Conservation (phyloP, 2,113 vertebrate genomes). For the Apodemus sylvaticus region DNA sequence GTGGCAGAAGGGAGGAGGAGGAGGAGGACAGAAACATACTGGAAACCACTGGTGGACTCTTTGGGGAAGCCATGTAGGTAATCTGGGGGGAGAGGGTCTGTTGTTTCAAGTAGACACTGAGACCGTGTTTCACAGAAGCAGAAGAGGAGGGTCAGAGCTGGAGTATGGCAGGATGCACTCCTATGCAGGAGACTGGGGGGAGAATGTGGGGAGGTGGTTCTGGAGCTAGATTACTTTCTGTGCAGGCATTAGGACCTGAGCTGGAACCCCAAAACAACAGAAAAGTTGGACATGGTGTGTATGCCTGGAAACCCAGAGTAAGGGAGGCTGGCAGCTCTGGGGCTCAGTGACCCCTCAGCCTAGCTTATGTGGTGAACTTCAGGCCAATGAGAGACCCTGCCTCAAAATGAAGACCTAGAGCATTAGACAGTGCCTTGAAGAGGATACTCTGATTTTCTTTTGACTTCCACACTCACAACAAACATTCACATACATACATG, state of each 20-base stretch:
- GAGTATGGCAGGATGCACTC: background rate
- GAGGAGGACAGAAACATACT: background rate
- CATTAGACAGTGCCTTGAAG: background rate
- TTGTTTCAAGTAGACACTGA: background rate
- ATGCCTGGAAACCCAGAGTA: background rate
- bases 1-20: background rate
- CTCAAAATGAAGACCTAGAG: background rate
- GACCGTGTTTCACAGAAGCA: background rate
- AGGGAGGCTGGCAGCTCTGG: background rate
- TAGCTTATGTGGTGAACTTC: background rate
- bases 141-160: background rate
- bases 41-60: fast-evolving
- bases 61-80: fast-evolving
- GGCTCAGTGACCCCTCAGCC: background rate
- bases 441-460: background rate
- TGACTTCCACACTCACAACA: background rate
- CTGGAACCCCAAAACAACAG: background rate
- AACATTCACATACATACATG: background rate
- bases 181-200: background rate
- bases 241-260: background rate
- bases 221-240: background rate
- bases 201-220: background rate
- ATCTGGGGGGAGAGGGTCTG: background rate
- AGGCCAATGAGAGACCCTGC: background rate
- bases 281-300: background rate